These are phyloP conservation scores for Sturnira hondurensis DNA, from an alignment of 2,113 vertebrate genomes.

Conservation along the genomic window DNA sequence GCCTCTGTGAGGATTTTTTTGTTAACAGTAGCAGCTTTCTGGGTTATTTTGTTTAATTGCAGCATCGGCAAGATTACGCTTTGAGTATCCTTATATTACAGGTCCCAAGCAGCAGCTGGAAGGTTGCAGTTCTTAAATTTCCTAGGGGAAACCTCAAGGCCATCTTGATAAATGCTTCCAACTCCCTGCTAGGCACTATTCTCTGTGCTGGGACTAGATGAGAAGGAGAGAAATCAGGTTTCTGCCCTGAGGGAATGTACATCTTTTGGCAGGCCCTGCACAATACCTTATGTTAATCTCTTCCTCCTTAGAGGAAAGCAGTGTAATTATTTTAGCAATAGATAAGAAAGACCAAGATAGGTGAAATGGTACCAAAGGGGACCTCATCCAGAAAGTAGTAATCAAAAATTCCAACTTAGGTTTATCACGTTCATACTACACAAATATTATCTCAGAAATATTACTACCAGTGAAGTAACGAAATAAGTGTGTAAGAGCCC, in stretches of 20 bases:
- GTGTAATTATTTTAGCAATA: background rate
- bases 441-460: conserved; percentile 2
- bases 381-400: background rate
- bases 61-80: background rate
- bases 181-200: background rate
- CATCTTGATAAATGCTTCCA: background rate
- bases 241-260: background rate
- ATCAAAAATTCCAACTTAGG: background rate
- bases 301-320: background rate
- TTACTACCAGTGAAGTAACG: background rate
- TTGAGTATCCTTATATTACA: background rate
- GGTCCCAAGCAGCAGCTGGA: background rate
- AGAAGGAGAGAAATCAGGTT: background rate
- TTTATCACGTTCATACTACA: background rate
- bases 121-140: background rate
- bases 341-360: background rate
- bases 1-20: background rate
- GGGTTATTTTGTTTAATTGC: background rate
- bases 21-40: background rate
- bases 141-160: background rate
- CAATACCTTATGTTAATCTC: background rate
- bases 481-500: background rate
- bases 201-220: background rate
- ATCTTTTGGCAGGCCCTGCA: background rate
- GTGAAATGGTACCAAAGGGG: background rate